Conservation (phyloP, 2,888 invertebrate genomes). For the Caenorhabditis imperialis region DNA sequence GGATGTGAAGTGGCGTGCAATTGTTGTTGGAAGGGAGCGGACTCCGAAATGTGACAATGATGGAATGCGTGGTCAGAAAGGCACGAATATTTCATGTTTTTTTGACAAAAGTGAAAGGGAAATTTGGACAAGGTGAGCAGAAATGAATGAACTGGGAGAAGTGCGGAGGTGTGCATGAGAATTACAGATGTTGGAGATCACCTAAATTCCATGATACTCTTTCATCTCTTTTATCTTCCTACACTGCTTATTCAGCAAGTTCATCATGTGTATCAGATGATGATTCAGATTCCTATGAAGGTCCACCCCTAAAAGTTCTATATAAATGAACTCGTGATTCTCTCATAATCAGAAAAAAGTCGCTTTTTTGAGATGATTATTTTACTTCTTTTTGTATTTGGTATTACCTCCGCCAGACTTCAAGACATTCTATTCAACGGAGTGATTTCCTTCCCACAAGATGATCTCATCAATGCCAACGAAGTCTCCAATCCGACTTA, state of each 20-base stretch:
- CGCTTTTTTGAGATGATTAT: too few species aligned
- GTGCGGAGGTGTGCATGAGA: neutral
- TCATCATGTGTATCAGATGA: too few species aligned
- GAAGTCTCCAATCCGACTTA: slow-evolving; percentile 38
- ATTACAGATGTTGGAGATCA: neutral
- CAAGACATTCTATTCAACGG: slow-evolving; percentile 9
- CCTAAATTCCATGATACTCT: too few species aligned
- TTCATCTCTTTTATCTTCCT: too few species aligned
- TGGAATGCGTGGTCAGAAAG: slow-evolving; percentile 21
- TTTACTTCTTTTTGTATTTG: slow-evolving; percentile 15
- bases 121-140: slow-evolving; percentile 14
- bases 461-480: slow-evolving; percentile 11
- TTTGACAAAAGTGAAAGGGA: slow-evolving; percentile 27
- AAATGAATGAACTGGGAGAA: slow-evolving; percentile 3
- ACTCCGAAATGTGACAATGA: slow-evolving; percentile 43
- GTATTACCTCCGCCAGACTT: slow-evolving; percentile 24
- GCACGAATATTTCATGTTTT: slow-evolving; percentile 34
- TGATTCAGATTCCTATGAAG: too few species aligned
- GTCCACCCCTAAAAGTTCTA: too few species aligned
- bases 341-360: too few species aligned
- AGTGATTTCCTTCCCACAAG: neutral
- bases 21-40: slow-evolving; percentile 32
- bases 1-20: slow-evolving; percentile 37
- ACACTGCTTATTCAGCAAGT: neutral
- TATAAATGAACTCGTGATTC: too few species aligned